Evolutionary conservation across 2,888 invertebrate species (phyloP).

Genomic region (Andrena chrysosceles): DNA sequence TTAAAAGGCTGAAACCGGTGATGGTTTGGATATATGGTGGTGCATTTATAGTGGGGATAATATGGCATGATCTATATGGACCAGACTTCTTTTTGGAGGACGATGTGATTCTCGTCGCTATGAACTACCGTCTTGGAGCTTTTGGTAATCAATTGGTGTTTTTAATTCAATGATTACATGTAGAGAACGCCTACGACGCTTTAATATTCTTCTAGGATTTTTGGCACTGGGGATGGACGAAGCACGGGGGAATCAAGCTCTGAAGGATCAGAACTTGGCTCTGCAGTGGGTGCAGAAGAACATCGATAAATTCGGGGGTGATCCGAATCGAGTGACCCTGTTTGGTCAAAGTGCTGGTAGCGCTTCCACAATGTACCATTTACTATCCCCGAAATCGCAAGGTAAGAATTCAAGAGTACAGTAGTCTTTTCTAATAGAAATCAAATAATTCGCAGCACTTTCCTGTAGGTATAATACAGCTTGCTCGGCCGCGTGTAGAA

Average conservation of each 20-base stretch:
- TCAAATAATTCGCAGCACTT: neutral
- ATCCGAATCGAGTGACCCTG: constrained; percentile 89
- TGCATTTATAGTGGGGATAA: constrained; percentile 56
- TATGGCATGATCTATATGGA: constrained; percentile 53
- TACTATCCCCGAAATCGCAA: constrained; percentile 37
- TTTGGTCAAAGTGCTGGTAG: constrained; percentile 90
- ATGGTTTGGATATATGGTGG: constrained; percentile 75
- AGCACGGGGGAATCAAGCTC: constrained; percentile 89
- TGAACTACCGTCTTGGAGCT: constrained; percentile 75
- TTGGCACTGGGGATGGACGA: constrained; percentile 89
- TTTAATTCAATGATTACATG: neutral
- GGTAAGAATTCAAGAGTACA: constrained; percentile 30
- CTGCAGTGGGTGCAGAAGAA: constrained; percentile 89
- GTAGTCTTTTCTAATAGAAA: too few species aligned
- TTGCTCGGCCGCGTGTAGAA: too few species aligned
- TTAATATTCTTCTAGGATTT: constrained; percentile 76
- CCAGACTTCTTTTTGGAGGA: constrained; percentile 74
- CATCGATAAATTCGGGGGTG: constrained; percentile 89
- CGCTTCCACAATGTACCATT: constrained; percentile 72
- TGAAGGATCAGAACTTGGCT: constrained; percentile 90
- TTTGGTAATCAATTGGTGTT: constrained; percentile 58
- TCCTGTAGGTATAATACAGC: neutral
- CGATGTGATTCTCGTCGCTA: constrained; percentile 69
- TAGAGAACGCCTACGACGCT: neutral
- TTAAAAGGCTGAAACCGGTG: constrained; percentile 42